phyloP scores from a whole-genome alignment of 1,140 invertebrate species.

The Drosophila baimaii region DNA sequence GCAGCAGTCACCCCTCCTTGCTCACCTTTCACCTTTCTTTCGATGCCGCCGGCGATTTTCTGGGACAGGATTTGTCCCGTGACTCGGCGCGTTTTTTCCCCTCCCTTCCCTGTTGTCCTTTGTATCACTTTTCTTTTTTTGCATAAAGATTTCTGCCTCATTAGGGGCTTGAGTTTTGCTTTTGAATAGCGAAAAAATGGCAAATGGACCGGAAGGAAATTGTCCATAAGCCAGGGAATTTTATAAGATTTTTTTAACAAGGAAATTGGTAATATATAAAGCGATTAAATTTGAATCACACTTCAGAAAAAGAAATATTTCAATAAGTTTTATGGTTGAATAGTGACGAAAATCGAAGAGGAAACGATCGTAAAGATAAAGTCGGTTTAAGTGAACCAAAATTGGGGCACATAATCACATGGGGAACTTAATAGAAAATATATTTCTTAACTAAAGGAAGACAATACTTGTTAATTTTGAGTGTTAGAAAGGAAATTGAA shows the following conservation, averaged over 20 bases:
- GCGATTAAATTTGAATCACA: conserved; percentile 22
- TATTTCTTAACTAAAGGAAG: neutral
- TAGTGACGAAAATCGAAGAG: neutral
- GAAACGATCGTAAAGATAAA: conserved; percentile 11
- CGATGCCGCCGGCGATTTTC: conserved; percentile 56
- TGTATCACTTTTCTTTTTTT: conserved; percentile 46
- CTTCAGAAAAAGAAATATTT: neutral
- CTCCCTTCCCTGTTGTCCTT: conserved; percentile 25
- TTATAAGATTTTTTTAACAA: neutral
- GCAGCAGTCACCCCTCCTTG: conserved; percentile 48
- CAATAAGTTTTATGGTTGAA: neutral
- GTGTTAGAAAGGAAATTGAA: neutral
- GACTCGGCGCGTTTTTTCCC: conserved; percentile 58
- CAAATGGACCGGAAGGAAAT: conserved; percentile 19
- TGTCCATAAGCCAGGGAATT: neutral
- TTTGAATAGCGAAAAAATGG: conserved; percentile 6
- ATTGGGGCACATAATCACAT: neutral
- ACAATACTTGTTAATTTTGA: conserved; percentile 2
- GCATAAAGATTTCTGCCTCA: conserved; percentile 49
- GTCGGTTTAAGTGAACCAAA: neutral
- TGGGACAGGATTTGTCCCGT: conserved; percentile 55
- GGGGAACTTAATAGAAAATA: neutral
- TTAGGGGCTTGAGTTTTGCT: conserved; percentile 32
- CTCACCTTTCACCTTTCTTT: conserved; percentile 56
- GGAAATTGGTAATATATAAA: conserved; percentile 23